Conservation (phyloP, 2,113 vertebrate genomes). For the Coturnix japonica region DNA sequence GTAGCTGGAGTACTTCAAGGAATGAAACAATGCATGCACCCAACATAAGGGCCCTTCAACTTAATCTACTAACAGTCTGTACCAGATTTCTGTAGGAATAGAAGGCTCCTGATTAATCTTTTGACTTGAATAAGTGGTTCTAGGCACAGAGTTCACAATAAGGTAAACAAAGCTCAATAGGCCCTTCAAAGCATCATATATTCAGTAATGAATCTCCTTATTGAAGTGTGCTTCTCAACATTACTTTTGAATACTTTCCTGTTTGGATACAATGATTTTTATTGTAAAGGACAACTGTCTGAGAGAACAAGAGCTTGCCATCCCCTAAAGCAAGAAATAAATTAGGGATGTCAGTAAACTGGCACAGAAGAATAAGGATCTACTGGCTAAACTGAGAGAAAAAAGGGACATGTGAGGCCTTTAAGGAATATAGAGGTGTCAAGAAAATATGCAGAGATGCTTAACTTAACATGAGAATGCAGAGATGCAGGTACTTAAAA, state of each 20-base stretch:
- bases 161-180: constrained; percentile 47
- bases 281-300: neutral
- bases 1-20: constrained; percentile 14
- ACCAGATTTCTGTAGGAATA: constrained; percentile 32
- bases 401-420: too few relatives aligned
- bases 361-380: too few relatives aligned
- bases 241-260: neutral
- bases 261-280: neutral
- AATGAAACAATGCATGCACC: constrained; percentile 42
- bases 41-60: constrained; percentile 53
- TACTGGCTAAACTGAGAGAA: too few relatives aligned
- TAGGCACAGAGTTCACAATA: constrained; percentile 53
- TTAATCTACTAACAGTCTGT: constrained; percentile 28
- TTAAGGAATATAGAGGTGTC: too few relatives aligned
- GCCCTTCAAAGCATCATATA: constrained; percentile 33
- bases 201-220: neutral
- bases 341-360: too few relatives aligned
- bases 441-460: too few relatives aligned
- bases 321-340: too few relatives aligned
- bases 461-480: too few relatives aligned
- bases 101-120: constrained; percentile 48
- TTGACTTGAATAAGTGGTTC: constrained; percentile 63
- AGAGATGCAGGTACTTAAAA: too few relatives aligned
- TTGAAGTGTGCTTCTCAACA: constrained; percentile 1
- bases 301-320: too few relatives aligned